Conservation (phyloP, 2,113 vertebrate species). For the Rhea americana region DNA sequence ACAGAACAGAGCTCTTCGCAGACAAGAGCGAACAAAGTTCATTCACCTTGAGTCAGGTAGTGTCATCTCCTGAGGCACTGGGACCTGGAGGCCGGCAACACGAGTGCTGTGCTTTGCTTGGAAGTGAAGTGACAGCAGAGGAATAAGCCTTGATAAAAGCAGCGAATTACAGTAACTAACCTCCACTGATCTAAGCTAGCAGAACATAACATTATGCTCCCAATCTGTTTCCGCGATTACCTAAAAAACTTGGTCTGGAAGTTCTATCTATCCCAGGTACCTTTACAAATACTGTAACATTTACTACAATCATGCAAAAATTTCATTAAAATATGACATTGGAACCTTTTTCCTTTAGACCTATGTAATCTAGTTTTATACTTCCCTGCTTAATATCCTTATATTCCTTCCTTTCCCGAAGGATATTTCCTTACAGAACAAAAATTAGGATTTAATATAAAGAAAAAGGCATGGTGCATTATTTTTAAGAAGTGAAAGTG, state of each 20-base stretch:
- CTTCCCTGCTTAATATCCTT: not conserved
- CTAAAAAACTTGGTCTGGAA: not conserved
- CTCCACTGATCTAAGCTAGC: not conserved
- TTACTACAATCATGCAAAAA: not conserved
- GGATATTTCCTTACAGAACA: not conserved
- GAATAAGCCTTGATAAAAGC: not conserved
- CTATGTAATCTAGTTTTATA: not conserved
- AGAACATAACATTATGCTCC: not conserved
- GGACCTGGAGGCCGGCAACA: not conserved
- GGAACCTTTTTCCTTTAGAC: not conserved
- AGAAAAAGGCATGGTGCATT: not conserved
- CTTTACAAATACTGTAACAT: not conserved
- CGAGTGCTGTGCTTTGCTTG: not conserved
- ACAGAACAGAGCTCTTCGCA: not conserved
- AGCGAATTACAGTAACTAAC: not conserved
- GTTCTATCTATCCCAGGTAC: not conserved
- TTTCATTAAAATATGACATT: not conserved
- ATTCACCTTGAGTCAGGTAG: not conserved
- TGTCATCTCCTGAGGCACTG: accelerated
- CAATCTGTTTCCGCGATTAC: not conserved
- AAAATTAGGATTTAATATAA: not conserved
- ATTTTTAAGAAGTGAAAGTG: not conserved
- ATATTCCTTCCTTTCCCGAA: not conserved
- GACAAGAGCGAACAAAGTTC: not conserved
- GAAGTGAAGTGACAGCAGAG: not conserved